Percentiles rank a stretch among this genome's conserved stretches.
phyloP scores from a whole-genome alignment of 1,140 invertebrate species.

The Cephus cinctus region DNA sequence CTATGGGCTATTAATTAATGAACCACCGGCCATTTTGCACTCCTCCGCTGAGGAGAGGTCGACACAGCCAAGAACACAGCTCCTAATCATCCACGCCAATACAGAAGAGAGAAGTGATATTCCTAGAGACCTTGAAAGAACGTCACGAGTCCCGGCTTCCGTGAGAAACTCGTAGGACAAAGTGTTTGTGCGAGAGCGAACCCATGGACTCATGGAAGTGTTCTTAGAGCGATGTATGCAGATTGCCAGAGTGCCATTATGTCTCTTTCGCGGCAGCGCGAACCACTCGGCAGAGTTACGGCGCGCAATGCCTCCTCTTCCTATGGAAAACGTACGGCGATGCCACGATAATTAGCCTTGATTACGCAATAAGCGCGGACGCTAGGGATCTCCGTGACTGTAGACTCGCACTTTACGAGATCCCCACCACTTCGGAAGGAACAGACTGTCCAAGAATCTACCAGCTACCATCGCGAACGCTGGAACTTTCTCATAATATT shows the following conservation, averaged over 20 bases:
- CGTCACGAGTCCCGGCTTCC: slow-evolving; percentile 40
- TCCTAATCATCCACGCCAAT: too few relatives aligned
- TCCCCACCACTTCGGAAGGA: too few relatives aligned
- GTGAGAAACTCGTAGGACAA: slow-evolving; percentile 44
- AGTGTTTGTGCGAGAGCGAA: slow-evolving; percentile 20
- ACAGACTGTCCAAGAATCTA: too few relatives aligned
- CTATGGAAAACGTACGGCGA: slow-evolving; percentile 27
- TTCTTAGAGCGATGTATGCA: slow-evolving; percentile 53
- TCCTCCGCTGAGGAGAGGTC: too few relatives aligned
- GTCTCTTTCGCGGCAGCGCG: slow-evolving; percentile 36
- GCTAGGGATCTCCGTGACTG: too few relatives aligned
- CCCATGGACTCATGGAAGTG: too few relatives aligned
- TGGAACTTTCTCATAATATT: background rate
- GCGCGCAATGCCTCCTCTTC: slow-evolving; percentile 10
- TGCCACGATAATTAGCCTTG: slow-evolving; percentile 36
- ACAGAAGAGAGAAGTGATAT: too few relatives aligned
- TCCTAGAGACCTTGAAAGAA: slow-evolving; percentile 31
- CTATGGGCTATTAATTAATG: slow-evolving; percentile 52
- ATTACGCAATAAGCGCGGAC: slow-evolving; percentile 37
- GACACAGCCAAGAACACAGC: too few relatives aligned
- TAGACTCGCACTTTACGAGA: too few relatives aligned
- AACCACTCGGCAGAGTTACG: background rate
- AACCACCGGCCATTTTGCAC: slow-evolving; percentile 29
- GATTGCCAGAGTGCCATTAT: slow-evolving; percentile 48
- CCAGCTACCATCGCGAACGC: too few relatives aligned